Evolutionary conservation across 2,113 vertebrate genomes (phyloP).

Genomic region (Pseudopipra pipra): DNA sequence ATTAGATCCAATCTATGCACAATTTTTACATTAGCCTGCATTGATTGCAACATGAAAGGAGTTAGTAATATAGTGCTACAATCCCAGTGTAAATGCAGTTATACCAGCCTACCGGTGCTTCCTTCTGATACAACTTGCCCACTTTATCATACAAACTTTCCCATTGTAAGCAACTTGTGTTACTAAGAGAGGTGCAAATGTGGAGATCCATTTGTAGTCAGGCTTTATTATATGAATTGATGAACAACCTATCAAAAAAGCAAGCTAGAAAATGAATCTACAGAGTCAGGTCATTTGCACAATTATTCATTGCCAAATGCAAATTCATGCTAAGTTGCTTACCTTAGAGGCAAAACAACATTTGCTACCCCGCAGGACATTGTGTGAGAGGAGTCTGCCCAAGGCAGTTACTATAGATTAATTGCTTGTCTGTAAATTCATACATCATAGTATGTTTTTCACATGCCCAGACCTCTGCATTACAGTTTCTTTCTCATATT

Average conservation of each 20-base stretch:
- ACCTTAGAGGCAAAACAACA: background rate
- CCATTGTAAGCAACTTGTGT: background rate
- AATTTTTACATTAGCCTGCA: background rate
- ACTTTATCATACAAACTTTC: background rate
- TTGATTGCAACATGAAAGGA: background rate
- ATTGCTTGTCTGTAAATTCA: background rate
- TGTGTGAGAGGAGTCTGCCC: background rate
- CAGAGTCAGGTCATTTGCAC: background rate
- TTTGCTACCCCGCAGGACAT: background rate
- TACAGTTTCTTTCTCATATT: background rate
- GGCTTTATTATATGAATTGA: background rate
- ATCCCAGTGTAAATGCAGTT: background rate
- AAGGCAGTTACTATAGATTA: background rate
- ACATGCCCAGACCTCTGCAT: background rate
- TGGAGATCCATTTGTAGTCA: background rate
- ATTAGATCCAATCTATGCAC: background rate
- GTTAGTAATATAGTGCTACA: background rate
- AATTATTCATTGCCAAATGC: background rate
- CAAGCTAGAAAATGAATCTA: background rate
- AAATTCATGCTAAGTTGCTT: background rate
- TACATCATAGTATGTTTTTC: background rate
- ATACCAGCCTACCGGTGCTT: background rate
- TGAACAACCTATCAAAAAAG: background rate
- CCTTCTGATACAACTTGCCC: background rate
- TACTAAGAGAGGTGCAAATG: background rate